These are phyloP conservation scores for Riparia riparia DNA, from an alignment of 2,113 vertebrate species.

Conservation along the genomic window DNA sequence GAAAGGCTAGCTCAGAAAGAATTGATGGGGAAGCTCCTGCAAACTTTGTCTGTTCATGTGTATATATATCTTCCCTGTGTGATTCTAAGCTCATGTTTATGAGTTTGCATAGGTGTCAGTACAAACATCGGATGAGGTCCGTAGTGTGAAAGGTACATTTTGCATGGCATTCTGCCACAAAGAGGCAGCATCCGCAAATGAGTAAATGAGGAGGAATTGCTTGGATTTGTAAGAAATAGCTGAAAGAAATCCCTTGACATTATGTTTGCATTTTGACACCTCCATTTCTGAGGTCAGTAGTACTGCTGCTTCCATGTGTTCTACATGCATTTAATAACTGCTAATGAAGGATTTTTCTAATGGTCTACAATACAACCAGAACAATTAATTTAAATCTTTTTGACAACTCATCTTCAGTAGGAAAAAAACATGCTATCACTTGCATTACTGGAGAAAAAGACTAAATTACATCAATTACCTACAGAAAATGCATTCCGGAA, in stretches of 20 bases:
- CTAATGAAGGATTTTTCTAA: background rate
- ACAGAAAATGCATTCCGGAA: background rate
- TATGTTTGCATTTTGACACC: background rate
- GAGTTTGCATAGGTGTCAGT: background rate
- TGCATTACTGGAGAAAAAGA: background rate
- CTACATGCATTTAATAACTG: background rate
- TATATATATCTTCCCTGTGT: background rate
- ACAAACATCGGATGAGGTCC: background rate
- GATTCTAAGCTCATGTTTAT: background rate
- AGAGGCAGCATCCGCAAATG: constrained; percentile 81
- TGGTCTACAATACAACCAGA: background rate
- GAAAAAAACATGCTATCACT: background rate
- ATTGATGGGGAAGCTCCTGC: background rate
- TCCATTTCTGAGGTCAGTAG: background rate
- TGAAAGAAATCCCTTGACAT: background rate
- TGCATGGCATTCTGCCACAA: constrained; percentile 80
- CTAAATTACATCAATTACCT: background rate
- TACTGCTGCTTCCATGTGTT: constrained; percentile 1
- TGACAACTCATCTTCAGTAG: background rate
- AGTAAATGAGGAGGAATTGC: constrained; percentile 73
- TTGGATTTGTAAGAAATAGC: constrained; percentile 60
- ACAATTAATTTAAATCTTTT: background rate
- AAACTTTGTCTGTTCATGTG: background rate
- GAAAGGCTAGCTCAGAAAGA: background rate
- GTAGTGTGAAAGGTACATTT: constrained; percentile 61